Base-by-base conservation (phyloP, 2,113 vertebrate genomes). In the Ceuthmochares aereus region DNA sequence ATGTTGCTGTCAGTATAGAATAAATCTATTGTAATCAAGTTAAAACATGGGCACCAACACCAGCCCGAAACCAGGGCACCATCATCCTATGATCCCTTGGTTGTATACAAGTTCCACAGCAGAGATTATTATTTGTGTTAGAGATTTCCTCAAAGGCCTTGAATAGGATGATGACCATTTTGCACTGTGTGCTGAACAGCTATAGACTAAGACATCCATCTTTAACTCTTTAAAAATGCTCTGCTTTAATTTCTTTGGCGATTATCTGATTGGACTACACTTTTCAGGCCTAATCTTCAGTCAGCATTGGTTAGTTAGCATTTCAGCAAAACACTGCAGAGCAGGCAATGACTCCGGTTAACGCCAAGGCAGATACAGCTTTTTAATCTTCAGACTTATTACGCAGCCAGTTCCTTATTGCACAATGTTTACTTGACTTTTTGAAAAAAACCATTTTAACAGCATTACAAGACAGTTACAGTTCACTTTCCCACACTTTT, bases 341-440 rank as follows among this genome's bases (percentile, higher is more conserved):
- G 19, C 12, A 84, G 25, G 25, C 29, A 72, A 78, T 6, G 73
- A 43, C 59, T 43, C 26, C 37, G 20, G 25, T 75, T 81, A 86
- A 81, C 47, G 78, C 34, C 56, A 78, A 92, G 42, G 60, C 49
- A 52, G 25, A 54, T 37, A 36, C 13, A 87, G 49, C 30, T 77
- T 62, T 27, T 37, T 63, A 63, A 83, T 43, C 47, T 47, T 77
- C 56, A 69, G 43, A 78, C 10, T 27, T 77, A 32, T 49, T 7
- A 20, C 25, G 30, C 22, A 87, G 52, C 7, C 56, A 92, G 45
- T 68, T 75, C 47, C 43, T 62, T 64, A 54, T 67, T 87, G 68
- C 73, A 84, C 79, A 95, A 75, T 80, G 40, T 94, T 96, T 94
- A 77, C 36, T 34, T 68, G 30, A 59, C 36, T 95, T 80, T 67